Evolutionary conservation across 2,113 vertebrate genomes (phyloP), one percentile per base, ranked within the genome.

Genomic region (Hippocampus mohnikei): DNA sequence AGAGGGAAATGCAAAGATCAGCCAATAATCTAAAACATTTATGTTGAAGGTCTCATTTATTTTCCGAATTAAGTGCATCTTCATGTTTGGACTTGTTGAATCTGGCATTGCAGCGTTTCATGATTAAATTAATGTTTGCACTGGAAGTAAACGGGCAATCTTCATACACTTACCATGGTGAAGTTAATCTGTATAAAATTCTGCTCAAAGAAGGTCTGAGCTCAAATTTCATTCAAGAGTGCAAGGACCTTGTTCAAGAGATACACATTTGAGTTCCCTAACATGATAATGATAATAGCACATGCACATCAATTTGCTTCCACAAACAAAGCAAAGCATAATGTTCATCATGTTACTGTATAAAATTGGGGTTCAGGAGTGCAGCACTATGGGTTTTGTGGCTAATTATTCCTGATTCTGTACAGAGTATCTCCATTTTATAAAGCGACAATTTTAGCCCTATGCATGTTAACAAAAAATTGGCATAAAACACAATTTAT

Each of bases 1-100:
- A n/a, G 64, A 37, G 7, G 66, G 69, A 77, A 74, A 71, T 4
- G 27, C 37, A 8, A 21, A 12, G 13, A 59, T 58, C 2, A 48
- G 40, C 53, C 10, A 12, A 48, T 5, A 33, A 20, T 20, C n/a
- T 23, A 33, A 29, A 16, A 44, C 41, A 65, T 25, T 46, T 25
- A 64, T 42, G 37, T 40, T n/a, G 11, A 12, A 64, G 1, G 8
- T 40, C 3, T 10, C 42, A 64, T 23, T 23, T 23, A 23, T 13
- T 42, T 48, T 46, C 25, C 27, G 23, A 21, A 42, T 41, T 21
- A 64, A 41, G 23, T 64, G 21, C 5, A 64, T 41, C 37, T 41
- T 41, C 4, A n/a, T 27, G n/a, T 46, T 48, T 48, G 11, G 27
- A 66, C 25, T 25, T 52, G 12, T 15, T 66, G 41, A 44, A 42